phyloP scores from a whole-genome alignment of 2,888 invertebrate genomes.

The Dicycla oo region DNA sequence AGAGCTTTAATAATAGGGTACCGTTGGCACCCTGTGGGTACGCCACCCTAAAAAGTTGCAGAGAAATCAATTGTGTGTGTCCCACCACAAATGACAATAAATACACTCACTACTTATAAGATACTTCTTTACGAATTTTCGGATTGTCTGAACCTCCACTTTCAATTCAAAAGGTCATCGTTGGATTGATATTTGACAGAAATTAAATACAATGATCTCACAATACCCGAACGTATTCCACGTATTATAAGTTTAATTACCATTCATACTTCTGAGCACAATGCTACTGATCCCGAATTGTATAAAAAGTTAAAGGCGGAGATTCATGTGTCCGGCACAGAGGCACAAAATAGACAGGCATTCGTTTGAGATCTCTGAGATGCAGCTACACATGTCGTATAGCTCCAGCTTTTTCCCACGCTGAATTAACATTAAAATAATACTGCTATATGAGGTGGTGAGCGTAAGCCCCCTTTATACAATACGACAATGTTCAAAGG shows the following conservation, averaged over 20 bases:
- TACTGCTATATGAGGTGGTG: too few species aligned
- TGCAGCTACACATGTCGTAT: too few species aligned
- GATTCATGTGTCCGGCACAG: not conserved
- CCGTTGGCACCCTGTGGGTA: too few species aligned
- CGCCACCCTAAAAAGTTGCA: too few species aligned
- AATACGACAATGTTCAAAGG: too few species aligned
- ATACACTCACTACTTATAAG: too few species aligned
- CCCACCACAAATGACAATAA: not conserved
- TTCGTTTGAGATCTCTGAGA: not conserved
- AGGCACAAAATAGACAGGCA: not conserved
- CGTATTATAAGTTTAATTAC: not conserved
- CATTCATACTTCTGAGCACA: not conserved
- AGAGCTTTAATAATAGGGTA: too few species aligned
- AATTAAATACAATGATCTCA: not conserved
- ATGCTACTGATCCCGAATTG: not conserved
- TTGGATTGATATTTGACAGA: not conserved
- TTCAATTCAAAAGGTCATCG: not conserved
- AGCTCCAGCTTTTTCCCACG: too few species aligned
- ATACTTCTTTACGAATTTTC: too few species aligned
- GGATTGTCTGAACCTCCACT: not conserved
- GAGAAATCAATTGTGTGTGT: not conserved
- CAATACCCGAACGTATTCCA: too few species aligned
- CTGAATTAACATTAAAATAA: too few species aligned
- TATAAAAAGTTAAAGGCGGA: not conserved
- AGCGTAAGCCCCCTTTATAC: too few species aligned